Evolutionary conservation across 2,113 vertebrate species (phyloP).

Genomic region (Rhineura floridana): DNA sequence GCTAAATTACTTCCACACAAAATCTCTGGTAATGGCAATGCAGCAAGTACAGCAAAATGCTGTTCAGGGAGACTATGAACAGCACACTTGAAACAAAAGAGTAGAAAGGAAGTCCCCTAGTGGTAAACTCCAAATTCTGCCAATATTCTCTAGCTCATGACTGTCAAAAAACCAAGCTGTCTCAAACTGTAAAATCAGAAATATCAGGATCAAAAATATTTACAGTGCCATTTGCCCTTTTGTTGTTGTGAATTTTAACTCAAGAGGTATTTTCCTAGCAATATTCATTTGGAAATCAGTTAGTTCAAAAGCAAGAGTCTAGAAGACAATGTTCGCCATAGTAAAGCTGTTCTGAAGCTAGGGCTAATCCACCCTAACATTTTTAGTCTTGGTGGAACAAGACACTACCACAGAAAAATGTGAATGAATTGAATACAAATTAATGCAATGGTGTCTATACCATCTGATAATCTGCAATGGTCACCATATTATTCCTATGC

Average conservation of each 20-base stretch:
- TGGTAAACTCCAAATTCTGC: background rate
- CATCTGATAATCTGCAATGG: background rate
- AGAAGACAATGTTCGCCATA: background rate
- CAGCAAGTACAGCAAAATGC: background rate
- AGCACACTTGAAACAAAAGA: background rate
- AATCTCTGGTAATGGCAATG: background rate
- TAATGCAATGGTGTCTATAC: background rate
- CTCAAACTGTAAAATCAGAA: background rate
- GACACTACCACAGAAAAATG: background rate
- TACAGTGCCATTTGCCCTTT: background rate
- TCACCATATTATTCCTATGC: background rate
- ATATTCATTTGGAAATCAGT: too few relatives aligned
- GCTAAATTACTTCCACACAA: fast-evolving
- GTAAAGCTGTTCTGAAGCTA: background rate
- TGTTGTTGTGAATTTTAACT: too few relatives aligned
- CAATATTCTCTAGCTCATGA: background rate
- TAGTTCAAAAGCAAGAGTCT: background rate
- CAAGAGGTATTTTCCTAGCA: too few relatives aligned
- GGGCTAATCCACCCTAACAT: background rate
- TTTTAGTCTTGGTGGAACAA: background rate
- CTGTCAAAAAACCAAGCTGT: background rate
- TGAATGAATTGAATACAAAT: background rate
- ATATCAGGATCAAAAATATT: background rate
- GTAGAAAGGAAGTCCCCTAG: background rate
- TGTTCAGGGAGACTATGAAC: background rate